A percentile compares a stretch with the other conserved stretches of the same genome.
Conservation (phyloP, 2,888 invertebrate species). For the Drosophila planitibia region DNA sequence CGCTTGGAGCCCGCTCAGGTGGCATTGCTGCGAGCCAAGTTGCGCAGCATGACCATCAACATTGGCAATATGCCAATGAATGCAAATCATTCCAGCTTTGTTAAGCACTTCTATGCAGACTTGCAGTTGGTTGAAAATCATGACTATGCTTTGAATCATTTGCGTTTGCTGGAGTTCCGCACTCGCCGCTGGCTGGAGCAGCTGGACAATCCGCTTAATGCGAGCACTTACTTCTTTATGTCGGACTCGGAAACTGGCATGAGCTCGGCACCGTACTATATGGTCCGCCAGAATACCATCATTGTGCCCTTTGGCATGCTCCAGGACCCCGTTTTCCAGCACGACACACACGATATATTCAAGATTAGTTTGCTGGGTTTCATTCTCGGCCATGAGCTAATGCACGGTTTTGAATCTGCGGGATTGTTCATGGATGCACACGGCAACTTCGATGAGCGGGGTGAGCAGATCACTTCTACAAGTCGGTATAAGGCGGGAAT, state of each 20-base stretch:
- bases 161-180: slow-evolving; percentile 60
- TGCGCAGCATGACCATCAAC: slow-evolving; percentile 63
- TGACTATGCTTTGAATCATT: slow-evolving; percentile 66
- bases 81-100: slow-evolving; percentile 34
- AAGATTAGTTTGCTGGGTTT: slow-evolving; percentile 78
- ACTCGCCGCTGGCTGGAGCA: slow-evolving; percentile 27
- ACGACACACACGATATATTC: slow-evolving; percentile 62
- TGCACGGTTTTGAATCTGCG: slow-evolving; percentile 73
- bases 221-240: slow-evolving; percentile 27
- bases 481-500: slow-evolving; percentile 17
- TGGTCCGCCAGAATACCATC: slow-evolving; percentile 70
- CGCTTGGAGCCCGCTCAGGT: slow-evolving; percentile 23
- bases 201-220: slow-evolving; percentile 7
- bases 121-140: slow-evolving; percentile 32
- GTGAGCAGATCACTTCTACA: slow-evolving; percentile 33
- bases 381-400: slow-evolving; percentile 77
- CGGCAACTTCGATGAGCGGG: slow-evolving; percentile 52
- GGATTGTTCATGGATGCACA: slow-evolving; percentile 57
- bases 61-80: slow-evolving; percentile 75
- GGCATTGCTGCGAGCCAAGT: slow-evolving; percentile 51
- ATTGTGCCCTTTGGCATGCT: slow-evolving; percentile 76
- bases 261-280: slow-evolving; percentile 69
- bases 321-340: slow-evolving; percentile 60
- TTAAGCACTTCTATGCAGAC: slow-evolving; percentile 55
- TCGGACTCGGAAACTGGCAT: slow-evolving; percentile 37